Percentiles rank a stretch among this genome's conserved stretches.
Conservation (phyloP, 2,888 invertebrate genomes). For the Agrilus mali region DNA sequence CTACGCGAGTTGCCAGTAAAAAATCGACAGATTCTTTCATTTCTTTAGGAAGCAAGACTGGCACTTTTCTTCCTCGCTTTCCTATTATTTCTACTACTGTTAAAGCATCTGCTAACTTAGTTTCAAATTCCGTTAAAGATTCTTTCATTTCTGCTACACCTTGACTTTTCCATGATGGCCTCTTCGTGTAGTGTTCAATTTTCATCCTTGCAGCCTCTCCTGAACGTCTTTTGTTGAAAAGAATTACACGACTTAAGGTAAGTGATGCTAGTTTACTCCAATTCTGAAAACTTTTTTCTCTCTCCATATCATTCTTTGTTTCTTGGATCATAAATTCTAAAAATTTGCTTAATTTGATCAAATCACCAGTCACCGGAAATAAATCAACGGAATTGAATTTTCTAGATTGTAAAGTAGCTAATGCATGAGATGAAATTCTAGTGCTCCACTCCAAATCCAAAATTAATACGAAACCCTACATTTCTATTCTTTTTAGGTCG, state of each 20-base stretch:
- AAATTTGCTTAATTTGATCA: constrained; percentile 1
- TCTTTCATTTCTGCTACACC: too few relatives aligned
- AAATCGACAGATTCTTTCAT: constrained; percentile 8
- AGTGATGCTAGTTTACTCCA: constrained; percentile 4
- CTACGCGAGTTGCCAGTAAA: constrained; percentile 1
- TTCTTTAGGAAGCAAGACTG: constrained; percentile 4
- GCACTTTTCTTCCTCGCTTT: constrained; percentile 3
- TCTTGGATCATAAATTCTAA: neutral
- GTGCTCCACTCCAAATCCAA: too few relatives aligned
- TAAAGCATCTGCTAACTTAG: neutral
- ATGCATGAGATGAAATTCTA: too few relatives aligned
- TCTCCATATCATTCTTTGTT: neutral
- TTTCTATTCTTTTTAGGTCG: too few relatives aligned
- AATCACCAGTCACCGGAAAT: neutral
- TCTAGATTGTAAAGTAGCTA: too few relatives aligned
- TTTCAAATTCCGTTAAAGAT: too few relatives aligned
- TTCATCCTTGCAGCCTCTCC: constrained; percentile 5
- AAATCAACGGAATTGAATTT: too few relatives aligned
- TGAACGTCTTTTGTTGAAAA: constrained; percentile 7
- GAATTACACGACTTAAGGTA: constrained; percentile 1
- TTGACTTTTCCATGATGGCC: constrained; percentile 1
- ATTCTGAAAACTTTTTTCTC: neutral
- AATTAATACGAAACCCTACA: too few relatives aligned
- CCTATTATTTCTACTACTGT: constrained; percentile 4
- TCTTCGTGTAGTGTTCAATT: neutral